Conservation (phyloP, 92 coral and sea anemone species). For the Bergia puertoricense region DNA sequence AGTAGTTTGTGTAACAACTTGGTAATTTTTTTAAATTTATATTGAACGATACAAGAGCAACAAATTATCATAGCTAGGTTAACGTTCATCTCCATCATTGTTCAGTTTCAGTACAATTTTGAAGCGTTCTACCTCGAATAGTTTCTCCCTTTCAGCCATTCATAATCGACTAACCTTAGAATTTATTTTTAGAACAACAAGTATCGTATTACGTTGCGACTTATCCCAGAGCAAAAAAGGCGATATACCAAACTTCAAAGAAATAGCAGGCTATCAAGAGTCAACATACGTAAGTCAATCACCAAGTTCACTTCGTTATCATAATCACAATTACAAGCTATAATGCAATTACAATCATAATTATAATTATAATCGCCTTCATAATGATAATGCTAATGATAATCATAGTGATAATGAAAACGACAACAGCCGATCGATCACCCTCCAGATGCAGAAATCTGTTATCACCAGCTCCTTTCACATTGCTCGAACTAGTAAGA, state of each 20-base stretch:
- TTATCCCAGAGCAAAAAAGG: slow-evolving; percentile 28
- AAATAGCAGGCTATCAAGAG: not conserved
- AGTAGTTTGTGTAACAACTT: no score
- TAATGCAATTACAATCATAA: not conserved
- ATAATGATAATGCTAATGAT: not conserved
- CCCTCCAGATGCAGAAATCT: no score
- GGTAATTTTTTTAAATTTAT: no score
- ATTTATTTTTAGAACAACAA: slow-evolving; percentile 18
- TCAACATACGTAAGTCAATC: slow-evolving; percentile 4
- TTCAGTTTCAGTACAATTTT: no score
- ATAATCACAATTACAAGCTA: not conserved
- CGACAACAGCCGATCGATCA: no score
- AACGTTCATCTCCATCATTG: no score
- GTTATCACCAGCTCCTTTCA: no score
- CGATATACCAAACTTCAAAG: slow-evolving; percentile 5
- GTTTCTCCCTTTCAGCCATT: not conserved
- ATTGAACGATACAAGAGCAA: no score
- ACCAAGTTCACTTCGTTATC: not conserved
- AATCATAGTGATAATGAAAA: not conserved
- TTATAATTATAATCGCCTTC: not conserved
- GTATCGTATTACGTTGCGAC: slow-evolving; percentile 23
- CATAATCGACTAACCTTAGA: not conserved
- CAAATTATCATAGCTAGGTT: no score
- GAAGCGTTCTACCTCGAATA: no score
- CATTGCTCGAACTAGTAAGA: no score